phyloP scores from a whole-genome alignment of 2,797 vertebrate species.

The Sylvia borin region DNA sequence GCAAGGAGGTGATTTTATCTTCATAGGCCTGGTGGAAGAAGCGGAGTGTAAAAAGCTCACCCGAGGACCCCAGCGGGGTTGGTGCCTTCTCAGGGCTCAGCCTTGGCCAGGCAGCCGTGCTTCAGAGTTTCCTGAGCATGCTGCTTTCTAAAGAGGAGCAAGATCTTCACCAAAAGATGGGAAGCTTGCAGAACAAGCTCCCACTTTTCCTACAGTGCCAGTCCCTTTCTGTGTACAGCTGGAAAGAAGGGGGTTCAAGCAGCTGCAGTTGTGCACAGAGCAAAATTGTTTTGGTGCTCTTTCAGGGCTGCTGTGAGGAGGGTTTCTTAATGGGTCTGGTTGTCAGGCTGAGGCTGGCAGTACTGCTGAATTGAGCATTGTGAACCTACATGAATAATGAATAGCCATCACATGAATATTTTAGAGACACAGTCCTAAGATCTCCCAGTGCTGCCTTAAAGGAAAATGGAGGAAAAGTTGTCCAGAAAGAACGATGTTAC shows the following conservation, averaged over 20 bases:
- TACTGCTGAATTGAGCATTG: conserved; percentile 4
- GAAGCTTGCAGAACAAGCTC: background rate
- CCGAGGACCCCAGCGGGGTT: rapidly evolving
- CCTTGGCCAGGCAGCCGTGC: background rate
- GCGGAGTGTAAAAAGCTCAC: background rate
- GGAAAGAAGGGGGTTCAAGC: background rate
- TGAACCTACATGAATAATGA: conserved; percentile 29
- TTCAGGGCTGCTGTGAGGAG: background rate
- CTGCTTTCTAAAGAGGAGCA: background rate
- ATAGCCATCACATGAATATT: conserved; percentile 34
- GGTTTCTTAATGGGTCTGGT: conserved; percentile 20
- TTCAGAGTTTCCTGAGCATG: background rate
- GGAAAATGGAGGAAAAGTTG: conserved; percentile 41
- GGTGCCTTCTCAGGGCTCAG: background rate
- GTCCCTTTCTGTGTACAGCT: background rate
- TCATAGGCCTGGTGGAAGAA: background rate
- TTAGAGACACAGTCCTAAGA: conserved; percentile 9
- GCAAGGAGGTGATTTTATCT: background rate
- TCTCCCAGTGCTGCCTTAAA: conserved; percentile 18
- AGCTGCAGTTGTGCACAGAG: background rate
- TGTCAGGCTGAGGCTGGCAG: conserved; percentile 30
- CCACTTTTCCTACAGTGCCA: background rate
- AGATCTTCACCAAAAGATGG: background rate
- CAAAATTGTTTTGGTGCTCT: conserved; percentile 8
- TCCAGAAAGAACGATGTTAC: conserved; percentile 43